phyloP scores from a whole-genome alignment of 2,797 vertebrate genomes.

The Gorsachius magnificus region DNA sequence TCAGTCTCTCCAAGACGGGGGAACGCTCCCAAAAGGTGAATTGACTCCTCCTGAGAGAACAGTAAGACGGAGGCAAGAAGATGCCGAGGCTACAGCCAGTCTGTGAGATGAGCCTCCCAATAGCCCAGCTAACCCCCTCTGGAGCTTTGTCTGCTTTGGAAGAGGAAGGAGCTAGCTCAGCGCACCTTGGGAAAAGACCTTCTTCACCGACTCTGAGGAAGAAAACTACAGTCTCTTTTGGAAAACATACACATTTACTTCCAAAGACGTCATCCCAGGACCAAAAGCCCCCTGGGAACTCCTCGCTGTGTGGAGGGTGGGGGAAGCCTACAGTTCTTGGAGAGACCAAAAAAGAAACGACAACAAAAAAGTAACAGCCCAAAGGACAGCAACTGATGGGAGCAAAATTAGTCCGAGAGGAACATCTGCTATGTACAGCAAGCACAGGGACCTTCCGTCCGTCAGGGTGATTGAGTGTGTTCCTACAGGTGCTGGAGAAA shows the following conservation, averaged over 20 bases:
- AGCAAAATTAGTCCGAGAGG: not conserved
- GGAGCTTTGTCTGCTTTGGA: not conserved
- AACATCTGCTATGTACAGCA: slow-evolving; percentile 48
- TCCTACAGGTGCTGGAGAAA: not conserved
- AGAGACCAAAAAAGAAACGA: not conserved
- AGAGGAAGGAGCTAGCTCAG: not conserved
- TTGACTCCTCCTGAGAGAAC: slow-evolving; percentile 41
- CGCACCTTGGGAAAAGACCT: not conserved
- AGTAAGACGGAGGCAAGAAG: slow-evolving; percentile 12
- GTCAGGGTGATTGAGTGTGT: not conserved
- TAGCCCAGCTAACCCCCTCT: not conserved
- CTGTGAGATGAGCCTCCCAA: not conserved
- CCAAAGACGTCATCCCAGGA: slow-evolving; percentile 9
- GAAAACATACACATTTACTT: slow-evolving; percentile 5
- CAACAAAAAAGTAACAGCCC: slow-evolving; percentile 14
- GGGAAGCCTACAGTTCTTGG: slow-evolving; percentile 19
- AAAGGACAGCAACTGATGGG: slow-evolving; percentile 30
- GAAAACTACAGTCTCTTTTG: slow-evolving; percentile 25
- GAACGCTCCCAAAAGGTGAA: slow-evolving; percentile 10
- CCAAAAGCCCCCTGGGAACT: not conserved
- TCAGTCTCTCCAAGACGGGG: slow-evolving; percentile 36
- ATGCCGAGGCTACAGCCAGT: slow-evolving; percentile 29
- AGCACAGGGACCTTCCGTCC: not conserved
- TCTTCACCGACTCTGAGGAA: not conserved
- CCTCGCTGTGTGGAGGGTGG: slow-evolving; percentile 24